Conservation (phyloP, 2,113 vertebrate genomes). For the Copsychus sechellarum region DNA sequence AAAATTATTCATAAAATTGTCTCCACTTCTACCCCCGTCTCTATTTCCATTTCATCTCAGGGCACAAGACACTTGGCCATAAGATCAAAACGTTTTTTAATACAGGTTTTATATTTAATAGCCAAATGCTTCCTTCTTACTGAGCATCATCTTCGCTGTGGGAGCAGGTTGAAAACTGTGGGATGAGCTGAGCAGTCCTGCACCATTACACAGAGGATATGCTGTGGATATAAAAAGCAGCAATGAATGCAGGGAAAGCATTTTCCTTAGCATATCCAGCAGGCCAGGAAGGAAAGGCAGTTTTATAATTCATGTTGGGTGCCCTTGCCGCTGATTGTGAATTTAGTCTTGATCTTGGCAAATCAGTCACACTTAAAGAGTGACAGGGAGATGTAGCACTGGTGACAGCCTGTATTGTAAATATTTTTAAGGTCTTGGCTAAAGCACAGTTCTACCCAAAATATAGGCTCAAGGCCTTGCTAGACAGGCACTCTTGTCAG, state of each 20-base stretch:
- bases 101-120: not conserved
- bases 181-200: not conserved
- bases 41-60: not conserved
- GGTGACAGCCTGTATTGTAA: not conserved
- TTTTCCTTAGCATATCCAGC: not conserved
- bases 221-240: slow-evolving; percentile 1
- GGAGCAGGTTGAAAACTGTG: not conserved
- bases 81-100: not conserved
- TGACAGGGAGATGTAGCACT: not conserved
- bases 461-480: not conserved
- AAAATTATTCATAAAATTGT: not conserved
- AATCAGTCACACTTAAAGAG: slow-evolving; percentile 46
- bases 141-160: not conserved
- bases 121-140: not conserved
- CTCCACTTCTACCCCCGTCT: not conserved
- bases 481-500: not conserved
- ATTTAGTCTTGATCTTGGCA: slow-evolving; percentile 44
- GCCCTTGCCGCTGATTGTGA: slow-evolving; percentile 30
- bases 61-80: too few relatives aligned
- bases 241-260: not conserved
- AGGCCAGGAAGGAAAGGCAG: not conserved
- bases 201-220: not conserved
- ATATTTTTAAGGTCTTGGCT: slow-evolving; percentile 4
- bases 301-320: slow-evolving; percentile 46
- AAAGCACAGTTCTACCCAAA: not conserved